Conservation (phyloP, 2,888 invertebrate species). For the Cylindroiulus punctatus region DNA sequence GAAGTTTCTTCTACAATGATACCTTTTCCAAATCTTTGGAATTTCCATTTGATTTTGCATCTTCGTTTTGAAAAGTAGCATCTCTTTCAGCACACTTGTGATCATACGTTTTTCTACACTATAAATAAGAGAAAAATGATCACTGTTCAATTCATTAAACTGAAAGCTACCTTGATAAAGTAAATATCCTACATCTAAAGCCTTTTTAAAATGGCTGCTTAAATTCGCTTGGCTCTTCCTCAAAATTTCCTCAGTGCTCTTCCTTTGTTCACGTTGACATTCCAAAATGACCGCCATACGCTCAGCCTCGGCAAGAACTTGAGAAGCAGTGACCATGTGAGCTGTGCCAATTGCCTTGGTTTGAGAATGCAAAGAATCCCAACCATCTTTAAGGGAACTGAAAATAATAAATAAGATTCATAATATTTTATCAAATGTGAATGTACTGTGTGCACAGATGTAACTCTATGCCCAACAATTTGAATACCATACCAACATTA, state of each 20-base stretch:
- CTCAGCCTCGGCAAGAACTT: constrained; percentile 55
- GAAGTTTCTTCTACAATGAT: not conserved
- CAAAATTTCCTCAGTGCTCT: constrained; percentile 56
- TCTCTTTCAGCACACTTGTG: constrained; percentile 56
- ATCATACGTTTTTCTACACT: constrained; percentile 58
- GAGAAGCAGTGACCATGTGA: constrained; percentile 55
- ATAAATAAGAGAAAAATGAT: not conserved
- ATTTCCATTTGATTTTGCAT: constrained; percentile 32
- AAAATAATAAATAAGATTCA: not conserved
- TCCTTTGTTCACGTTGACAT: constrained; percentile 56
- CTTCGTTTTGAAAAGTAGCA: constrained; percentile 44
- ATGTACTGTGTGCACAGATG: no score
- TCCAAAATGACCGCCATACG: constrained; percentile 56
- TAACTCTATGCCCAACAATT: no score
- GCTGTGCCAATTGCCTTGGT: constrained; percentile 56
- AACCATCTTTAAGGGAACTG: constrained; percentile 55
- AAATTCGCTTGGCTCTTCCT: constrained; percentile 57
- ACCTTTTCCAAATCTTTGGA: constrained; percentile 58
- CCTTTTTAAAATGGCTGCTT: constrained; percentile 56
- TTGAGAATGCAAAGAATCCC: constrained; percentile 55
- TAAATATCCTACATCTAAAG: constrained; percentile 54
- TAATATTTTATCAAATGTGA: no score
- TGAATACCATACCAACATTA: no score
- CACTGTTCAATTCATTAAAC: not conserved
- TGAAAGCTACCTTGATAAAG: not conserved